Conservation (phyloP, 2,113 vertebrate species). For the Istiophorus platypterus region DNA sequence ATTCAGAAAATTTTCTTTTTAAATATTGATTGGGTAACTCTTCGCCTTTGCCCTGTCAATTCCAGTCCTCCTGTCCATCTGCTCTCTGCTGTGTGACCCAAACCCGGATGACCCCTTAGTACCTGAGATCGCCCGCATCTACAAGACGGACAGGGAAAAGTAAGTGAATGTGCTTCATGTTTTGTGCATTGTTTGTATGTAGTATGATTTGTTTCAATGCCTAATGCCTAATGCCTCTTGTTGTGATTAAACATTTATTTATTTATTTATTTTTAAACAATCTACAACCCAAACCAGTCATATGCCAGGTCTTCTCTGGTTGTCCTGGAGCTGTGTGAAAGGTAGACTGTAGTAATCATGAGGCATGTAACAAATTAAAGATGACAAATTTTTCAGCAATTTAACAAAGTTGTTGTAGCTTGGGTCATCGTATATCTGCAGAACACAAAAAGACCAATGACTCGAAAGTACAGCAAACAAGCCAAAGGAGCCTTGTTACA, state of each 20-base stretch:
- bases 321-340: not conserved
- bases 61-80: constrained; percentile 99
- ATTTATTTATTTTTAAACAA: not conserved
- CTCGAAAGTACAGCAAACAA: not conserved
- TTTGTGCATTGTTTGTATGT: not conserved
- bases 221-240: not conserved
- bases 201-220: not conserved
- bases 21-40: constrained; percentile 1
- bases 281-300: not conserved
- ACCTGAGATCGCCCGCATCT: constrained; percentile 99
- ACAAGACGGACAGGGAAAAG: constrained; percentile 99
- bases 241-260: not conserved
- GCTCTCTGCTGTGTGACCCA: constrained; percentile 99
- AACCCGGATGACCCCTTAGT: constrained; percentile 99
- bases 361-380: not conserved
- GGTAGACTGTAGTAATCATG: not conserved
- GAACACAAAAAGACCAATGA: too few species aligned
- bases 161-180: constrained; percentile 79
- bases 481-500: not conserved
- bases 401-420: not conserved
- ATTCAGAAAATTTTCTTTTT: constrained; percentile 10
- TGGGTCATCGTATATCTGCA: not conserved
- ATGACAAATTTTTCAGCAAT: not conserved
- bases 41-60: constrained; percentile 37
- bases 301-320: not conserved